Conservation (phyloP, 1,140 invertebrate species). For the Lepidurus apus region DNA sequence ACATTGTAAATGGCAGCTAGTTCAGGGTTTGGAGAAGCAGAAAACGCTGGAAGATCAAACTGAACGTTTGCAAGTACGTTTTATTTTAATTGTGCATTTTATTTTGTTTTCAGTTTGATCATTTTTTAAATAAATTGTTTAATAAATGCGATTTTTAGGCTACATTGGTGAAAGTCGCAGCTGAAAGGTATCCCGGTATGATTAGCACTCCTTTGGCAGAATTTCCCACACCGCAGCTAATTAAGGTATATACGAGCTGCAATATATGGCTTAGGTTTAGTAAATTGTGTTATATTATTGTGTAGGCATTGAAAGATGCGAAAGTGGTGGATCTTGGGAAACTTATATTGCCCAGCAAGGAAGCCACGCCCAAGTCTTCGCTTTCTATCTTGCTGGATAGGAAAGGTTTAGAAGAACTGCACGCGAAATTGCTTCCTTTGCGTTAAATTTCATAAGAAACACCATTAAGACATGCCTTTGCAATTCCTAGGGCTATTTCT, state of each 20-base stretch:
- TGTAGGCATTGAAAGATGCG: not conserved
- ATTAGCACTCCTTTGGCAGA: constrained; percentile 8
- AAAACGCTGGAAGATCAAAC: not conserved
- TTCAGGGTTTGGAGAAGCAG: not conserved
- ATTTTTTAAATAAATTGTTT: not conserved
- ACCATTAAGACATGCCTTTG: not conserved
- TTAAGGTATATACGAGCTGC: not conserved
- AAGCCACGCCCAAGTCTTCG: not conserved
- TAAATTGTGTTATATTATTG: not conserved
- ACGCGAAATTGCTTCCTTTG: constrained; percentile 18
- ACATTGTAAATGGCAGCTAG: not conserved
- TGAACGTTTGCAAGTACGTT: not conserved
- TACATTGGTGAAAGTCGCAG: not conserved
- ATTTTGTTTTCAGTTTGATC: too few relatives aligned
- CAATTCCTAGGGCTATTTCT: not conserved
- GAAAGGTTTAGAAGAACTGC: constrained; percentile 15
- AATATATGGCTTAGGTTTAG: not conserved
- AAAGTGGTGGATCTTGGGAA: not conserved
- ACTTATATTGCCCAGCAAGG: not conserved
- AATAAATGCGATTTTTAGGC: not conserved
- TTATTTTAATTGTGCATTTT: too few relatives aligned
- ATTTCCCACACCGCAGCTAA: constrained; percentile 8
- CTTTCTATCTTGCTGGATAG: constrained; percentile 8
- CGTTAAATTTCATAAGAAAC: not conserved
- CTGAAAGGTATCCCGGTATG: not conserved